Conservation (phyloP, 2,797 vertebrate species). For the Etheostoma perlongum region DNA sequence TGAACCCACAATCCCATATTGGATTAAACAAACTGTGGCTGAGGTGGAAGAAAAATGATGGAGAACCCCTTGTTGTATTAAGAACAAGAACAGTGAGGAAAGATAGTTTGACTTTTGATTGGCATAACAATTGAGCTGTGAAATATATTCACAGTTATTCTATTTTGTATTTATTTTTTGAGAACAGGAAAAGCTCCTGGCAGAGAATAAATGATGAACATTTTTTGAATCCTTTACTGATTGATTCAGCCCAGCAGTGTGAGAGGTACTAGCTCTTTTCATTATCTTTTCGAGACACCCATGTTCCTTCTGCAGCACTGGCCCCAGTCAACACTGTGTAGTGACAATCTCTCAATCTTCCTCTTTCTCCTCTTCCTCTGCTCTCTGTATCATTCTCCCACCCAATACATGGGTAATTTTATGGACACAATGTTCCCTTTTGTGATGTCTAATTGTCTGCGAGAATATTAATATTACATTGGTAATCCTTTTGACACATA, state of each 20-base stretch:
- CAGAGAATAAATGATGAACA: slow-evolving; percentile 70
- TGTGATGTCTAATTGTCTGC: slow-evolving; percentile 79
- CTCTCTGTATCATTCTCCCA: slow-evolving; percentile 18
- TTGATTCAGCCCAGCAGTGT: slow-evolving; percentile 61
- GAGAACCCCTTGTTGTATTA: slow-evolving; percentile 46
- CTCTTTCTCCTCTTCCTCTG: slow-evolving; percentile 28
- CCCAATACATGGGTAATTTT: slow-evolving; percentile 66
- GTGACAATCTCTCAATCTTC: slow-evolving; percentile 43
- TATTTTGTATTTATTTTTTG: background rate
- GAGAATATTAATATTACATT: slow-evolving; percentile 80
- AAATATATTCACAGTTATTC: slow-evolving; percentile 72
- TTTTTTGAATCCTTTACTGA: slow-evolving; percentile 57
- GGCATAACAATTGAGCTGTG: slow-evolving; percentile 62
- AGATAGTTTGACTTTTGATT: slow-evolving; percentile 65
- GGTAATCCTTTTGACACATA: slow-evolving; percentile 82
- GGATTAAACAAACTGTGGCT: slow-evolving; percentile 61
- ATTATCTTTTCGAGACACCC: slow-evolving; percentile 57
- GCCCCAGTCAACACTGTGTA: slow-evolving; percentile 46
- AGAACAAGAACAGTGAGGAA: slow-evolving; percentile 34
- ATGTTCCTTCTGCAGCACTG: slow-evolving; percentile 44
- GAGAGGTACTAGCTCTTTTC: slow-evolving; percentile 57
- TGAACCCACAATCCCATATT: slow-evolving; percentile 49
- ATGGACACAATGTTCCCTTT: slow-evolving; percentile 69
- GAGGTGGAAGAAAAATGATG: slow-evolving; percentile 48
- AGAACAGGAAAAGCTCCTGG: slow-evolving; percentile 58